Evolutionary conservation across 2,888 invertebrate species (phyloP).

Genomic region (Lissocephala sabroskyi): DNA sequence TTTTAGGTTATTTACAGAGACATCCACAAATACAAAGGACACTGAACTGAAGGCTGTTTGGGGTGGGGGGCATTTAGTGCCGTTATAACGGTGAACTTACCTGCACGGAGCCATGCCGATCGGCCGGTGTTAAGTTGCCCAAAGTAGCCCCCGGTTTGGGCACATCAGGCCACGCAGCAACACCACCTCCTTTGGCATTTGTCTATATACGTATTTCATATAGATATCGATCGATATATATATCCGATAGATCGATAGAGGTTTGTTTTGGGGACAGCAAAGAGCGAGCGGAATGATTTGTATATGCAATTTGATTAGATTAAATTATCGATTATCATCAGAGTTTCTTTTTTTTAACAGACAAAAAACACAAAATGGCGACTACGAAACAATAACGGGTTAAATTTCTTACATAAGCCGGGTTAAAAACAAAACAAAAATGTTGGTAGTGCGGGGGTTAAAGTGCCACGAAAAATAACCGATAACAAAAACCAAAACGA

Average conservation of each 20-base stretch:
- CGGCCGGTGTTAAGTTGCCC: conserved; percentile 92
- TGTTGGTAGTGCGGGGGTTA: too few relatives aligned
- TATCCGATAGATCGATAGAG: too few relatives aligned
- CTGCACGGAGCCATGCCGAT: conserved; percentile 98
- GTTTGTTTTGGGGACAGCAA: conserved; percentile 9
- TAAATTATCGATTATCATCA: conserved; percentile 9
- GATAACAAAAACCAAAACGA: too few relatives aligned
- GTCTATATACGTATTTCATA: conserved; percentile 49
- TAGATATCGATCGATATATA: too few relatives aligned
- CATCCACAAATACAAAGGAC: conserved; percentile 16
- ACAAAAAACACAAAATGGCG: too few relatives aligned
- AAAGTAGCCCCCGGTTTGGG: conserved; percentile 85
- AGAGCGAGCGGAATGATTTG: conserved; percentile 23
- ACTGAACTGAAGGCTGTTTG: too few relatives aligned
- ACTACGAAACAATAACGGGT: too few relatives aligned
- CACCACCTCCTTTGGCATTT: conserved; percentile 81
- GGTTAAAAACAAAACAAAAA: too few relatives aligned
- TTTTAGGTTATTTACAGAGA: conserved; percentile 23
- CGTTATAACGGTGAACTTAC: too few relatives aligned
- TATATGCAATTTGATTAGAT: conserved; percentile 29
- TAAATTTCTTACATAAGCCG: too few relatives aligned
- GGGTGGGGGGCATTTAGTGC: conserved; percentile 69
- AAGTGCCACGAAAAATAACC: too few relatives aligned
- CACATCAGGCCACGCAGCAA: conserved; percentile 88
- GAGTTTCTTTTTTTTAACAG: not conserved